Conservation (phyloP, 2,888 invertebrate species). For the Proisotoma minuta region DNA sequence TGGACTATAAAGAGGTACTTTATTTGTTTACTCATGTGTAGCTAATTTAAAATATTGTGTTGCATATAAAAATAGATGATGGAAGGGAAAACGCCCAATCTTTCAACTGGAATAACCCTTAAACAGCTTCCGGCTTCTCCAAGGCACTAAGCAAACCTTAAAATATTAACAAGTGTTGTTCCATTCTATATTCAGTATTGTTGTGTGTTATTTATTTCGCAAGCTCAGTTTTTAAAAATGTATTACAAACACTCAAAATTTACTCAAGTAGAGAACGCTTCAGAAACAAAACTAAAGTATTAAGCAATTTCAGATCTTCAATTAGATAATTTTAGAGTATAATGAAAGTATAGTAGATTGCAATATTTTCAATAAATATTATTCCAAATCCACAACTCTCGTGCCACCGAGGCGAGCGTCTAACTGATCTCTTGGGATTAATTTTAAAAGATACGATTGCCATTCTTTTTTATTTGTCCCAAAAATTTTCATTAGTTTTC, state of each 20-base stretch:
- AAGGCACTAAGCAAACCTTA: background rate
- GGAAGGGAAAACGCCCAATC: conserved; percentile 32
- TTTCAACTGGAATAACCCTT: conserved; percentile 8
- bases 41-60: background rate
- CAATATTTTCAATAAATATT: background rate
- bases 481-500: conserved; percentile 1
- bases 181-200: too few relatives aligned
- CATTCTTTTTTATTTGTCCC: conserved; percentile 9
- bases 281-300: too few relatives aligned
- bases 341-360: background rate
- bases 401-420: background rate
- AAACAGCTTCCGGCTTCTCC: conserved; percentile 3
- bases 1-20: conserved; percentile 30
- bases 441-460: background rate
- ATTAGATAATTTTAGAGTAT: too few relatives aligned
- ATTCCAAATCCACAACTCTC: background rate
- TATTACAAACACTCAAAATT: too few relatives aligned
- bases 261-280: too few relatives aligned
- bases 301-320: too few relatives aligned
- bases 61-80: conserved; percentile 20
- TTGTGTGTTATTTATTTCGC: too few relatives aligned
- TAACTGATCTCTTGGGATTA: conserved; percentile 5
- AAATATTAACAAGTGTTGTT: background rate
- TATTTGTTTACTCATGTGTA: background rate
- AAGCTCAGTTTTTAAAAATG: too few relatives aligned